Evolutionary conservation across 2,888 invertebrate species (phyloP).

Genomic region (Dryocosmus kuriphilus): DNA sequence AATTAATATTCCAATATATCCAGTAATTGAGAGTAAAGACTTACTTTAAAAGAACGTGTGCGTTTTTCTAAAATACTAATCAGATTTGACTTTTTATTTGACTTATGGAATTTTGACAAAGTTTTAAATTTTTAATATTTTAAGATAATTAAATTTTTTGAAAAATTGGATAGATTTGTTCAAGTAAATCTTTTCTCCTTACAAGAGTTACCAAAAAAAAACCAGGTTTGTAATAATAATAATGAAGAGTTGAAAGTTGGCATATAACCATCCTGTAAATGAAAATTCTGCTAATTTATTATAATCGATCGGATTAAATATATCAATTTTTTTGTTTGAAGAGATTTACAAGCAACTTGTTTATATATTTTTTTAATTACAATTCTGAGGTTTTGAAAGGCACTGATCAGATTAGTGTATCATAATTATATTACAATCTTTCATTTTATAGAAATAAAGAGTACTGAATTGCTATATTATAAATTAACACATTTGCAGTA

Average conservation of each 20-base stretch:
- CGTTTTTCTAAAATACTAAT: not conserved
- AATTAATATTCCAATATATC: not conserved
- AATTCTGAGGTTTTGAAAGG: constrained; percentile 27
- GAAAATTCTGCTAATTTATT: not conserved
- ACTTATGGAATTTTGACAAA: no score
- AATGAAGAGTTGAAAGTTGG: no score
- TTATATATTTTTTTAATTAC: constrained; percentile 27
- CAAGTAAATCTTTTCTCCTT: no score
- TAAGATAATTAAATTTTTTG: no score
- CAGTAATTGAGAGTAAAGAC: not conserved
- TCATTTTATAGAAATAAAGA: not conserved
- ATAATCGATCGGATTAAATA: not conserved
- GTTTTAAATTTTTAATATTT: no score
- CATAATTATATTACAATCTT: constrained; percentile 2
- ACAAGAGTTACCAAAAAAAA: no score
- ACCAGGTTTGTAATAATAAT: no score
- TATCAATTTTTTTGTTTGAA: no score
- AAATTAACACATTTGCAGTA: not conserved
- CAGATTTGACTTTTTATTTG: not conserved
- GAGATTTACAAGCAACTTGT: not conserved
- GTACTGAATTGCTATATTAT: not conserved
- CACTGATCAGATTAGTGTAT: constrained; percentile 13
- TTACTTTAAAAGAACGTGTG: constrained; percentile 12
- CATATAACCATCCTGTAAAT: no score
- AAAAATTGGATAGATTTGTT: no score